These are phyloP conservation scores for Drosophila albomicans DNA, from an alignment of 1,140 invertebrate species.

Conservation along the genomic window DNA sequence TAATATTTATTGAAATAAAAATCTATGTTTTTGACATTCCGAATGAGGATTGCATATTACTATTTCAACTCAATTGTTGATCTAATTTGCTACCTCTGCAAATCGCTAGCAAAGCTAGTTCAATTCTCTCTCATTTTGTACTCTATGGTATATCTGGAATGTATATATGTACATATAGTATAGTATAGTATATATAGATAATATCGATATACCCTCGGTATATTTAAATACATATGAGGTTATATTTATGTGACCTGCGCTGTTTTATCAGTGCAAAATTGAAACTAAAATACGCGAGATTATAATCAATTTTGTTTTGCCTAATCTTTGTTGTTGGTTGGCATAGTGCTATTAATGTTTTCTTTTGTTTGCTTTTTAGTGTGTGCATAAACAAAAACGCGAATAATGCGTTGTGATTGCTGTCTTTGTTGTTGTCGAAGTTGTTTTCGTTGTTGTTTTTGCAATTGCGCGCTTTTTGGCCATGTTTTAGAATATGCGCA, in stretches of 20 bases:
- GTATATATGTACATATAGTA: too few relatives aligned
- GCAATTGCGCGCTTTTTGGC: constrained; percentile 32
- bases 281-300: constrained; percentile 25
- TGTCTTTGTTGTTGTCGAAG: constrained; percentile 9
- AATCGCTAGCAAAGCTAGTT: too few relatives aligned
- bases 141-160: too few relatives aligned
- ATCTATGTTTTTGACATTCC: too few relatives aligned
- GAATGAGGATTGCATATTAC: too few relatives aligned
- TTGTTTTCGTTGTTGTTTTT: constrained; percentile 8
- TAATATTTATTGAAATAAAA: too few relatives aligned
- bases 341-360: background rate
- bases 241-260: constrained; percentile 7
- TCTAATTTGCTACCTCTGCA: too few relatives aligned
- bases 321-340: constrained; percentile 30
- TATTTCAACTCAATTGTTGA: too few relatives aligned
- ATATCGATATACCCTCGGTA: too few relatives aligned
- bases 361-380: constrained; percentile 18
- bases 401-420: constrained; percentile 30
- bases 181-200: too few relatives aligned
- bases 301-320: constrained; percentile 33
- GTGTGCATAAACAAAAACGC: constrained; percentile 51
- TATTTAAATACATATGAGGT: too few relatives aligned
- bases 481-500: constrained; percentile 31
- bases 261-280: constrained; percentile 30
- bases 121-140: too few relatives aligned